phyloP scores from a whole-genome alignment of 2,797 vertebrate species.

The Emydoidea blandingii region DNA sequence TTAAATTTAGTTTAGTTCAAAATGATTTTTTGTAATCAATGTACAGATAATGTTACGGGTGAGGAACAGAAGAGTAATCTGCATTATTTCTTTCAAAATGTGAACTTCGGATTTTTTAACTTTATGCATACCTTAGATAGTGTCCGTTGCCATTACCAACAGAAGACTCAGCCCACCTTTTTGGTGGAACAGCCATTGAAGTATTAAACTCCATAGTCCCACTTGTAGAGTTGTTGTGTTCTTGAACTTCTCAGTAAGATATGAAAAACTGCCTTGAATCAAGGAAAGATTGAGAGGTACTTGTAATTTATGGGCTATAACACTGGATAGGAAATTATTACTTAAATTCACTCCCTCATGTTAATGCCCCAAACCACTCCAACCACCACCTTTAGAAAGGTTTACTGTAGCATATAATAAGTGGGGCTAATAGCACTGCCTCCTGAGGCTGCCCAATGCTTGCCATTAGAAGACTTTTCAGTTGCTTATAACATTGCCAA shows the following conservation, averaged over 20 bases:
- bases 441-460: background rate
- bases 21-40: background rate
- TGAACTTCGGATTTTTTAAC: background rate
- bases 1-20: background rate
- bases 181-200: background rate
- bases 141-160: background rate
- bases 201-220: too few relatives aligned
- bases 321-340: too few relatives aligned
- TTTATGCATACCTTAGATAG: background rate
- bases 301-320: too few relatives aligned
- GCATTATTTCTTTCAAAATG: background rate
- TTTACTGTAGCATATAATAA: too few relatives aligned
- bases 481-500: background rate
- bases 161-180: background rate
- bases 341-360: too few relatives aligned
- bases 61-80: background rate
- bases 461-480: background rate
- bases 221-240: too few relatives aligned
- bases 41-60: background rate
- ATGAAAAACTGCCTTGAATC: too few relatives aligned
- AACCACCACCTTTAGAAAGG: too few relatives aligned
- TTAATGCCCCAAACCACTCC: too few relatives aligned
- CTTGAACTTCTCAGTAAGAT: too few relatives aligned
- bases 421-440: background rate
- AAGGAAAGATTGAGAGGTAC: too few relatives aligned